Percentiles rank a stretch among this genome's conserved stretches.
phyloP scores from a whole-genome alignment of 1,140 invertebrate species.

The Drosophila ercepeae region DNA sequence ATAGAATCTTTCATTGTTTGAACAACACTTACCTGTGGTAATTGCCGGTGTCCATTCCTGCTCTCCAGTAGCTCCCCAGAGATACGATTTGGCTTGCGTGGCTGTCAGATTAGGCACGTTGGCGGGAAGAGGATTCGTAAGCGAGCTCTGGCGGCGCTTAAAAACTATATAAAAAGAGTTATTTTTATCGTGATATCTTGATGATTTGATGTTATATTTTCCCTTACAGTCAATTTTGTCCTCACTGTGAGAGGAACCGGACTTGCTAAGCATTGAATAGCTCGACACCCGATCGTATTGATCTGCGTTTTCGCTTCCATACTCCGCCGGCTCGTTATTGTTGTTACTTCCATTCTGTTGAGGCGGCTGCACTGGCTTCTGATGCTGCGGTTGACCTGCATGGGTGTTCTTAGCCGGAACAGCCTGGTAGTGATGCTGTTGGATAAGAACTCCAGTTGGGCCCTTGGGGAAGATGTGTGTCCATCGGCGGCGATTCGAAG shows the following conservation, averaged over 20 bases:
- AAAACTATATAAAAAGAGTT: constrained; percentile 37
- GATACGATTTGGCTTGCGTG: constrained; percentile 88
- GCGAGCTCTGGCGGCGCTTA: constrained; percentile 67
- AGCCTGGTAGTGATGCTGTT: constrained; percentile 96
- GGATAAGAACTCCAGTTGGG: constrained; percentile 94
- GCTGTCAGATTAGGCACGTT: constrained; percentile 67
- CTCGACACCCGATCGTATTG: constrained; percentile 68
- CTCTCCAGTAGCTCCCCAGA: constrained; percentile 96
- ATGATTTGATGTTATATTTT: background rate
- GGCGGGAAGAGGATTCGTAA: constrained; percentile 54
- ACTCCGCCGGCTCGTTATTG: constrained; percentile 64
- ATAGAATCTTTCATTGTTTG: constrained; percentile 46
- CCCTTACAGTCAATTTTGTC: constrained; percentile 68
- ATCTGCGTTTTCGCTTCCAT: constrained; percentile 27
- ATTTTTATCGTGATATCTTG: background rate
- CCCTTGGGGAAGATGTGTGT: constrained; percentile 99
- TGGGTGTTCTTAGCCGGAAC: constrained; percentile 85
- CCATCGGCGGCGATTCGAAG: constrained; percentile 98
- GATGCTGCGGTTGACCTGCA: constrained; percentile 10
- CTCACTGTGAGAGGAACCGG: constrained; percentile 47
- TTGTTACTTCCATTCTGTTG: constrained; percentile 36
- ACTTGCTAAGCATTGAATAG: constrained; percentile 57
- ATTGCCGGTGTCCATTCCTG: constrained; percentile 97
- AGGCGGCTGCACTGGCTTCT: constrained; percentile 21
- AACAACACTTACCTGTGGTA: constrained; percentile 90